Percentiles rank a stretch among this genome's conserved stretches.
Conservation (phyloP, 2,797 vertebrate genomes). For the Helostoma temminkii region DNA sequence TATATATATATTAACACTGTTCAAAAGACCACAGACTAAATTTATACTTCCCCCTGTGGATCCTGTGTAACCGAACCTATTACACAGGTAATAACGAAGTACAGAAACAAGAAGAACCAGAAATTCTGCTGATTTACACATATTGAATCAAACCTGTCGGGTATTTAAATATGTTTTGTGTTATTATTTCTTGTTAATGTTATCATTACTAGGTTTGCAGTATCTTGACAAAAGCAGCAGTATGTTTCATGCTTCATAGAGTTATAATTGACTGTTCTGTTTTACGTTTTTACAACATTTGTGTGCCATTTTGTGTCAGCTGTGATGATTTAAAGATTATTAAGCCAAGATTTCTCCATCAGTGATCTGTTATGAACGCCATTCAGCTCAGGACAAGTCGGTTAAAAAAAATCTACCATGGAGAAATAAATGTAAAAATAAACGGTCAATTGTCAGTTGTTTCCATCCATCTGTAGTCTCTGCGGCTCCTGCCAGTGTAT, state of each 20-base stretch:
- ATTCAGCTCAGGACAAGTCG: neutral
- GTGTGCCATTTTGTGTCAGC: conserved; percentile 13
- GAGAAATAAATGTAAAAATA: neutral
- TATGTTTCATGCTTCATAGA: neutral
- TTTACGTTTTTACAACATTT: neutral
- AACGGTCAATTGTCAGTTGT: neutral
- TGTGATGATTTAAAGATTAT: neutral
- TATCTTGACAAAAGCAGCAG: neutral
- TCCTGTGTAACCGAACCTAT: conserved; percentile 3
- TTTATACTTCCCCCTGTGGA: conserved; percentile 27
- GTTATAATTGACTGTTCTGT: neutral
- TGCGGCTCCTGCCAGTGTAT: neutral
- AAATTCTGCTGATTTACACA: neutral
- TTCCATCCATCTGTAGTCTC: neutral
- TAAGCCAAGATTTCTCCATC: neutral
- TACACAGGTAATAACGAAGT: no score
- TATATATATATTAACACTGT: no score
- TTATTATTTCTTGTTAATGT: neutral
- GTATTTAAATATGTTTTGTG: neutral
- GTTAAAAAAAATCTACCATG: no score
- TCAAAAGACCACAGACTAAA: neutral
- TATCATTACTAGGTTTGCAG: neutral
- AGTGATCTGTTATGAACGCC: neutral
- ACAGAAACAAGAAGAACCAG: neutral
- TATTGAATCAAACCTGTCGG: conserved; percentile 1